Evolutionary conservation across 2,888 invertebrate species (phyloP), one percentile per base, ranked within the genome.

Genomic region (Ptilodon capucinus): DNA sequence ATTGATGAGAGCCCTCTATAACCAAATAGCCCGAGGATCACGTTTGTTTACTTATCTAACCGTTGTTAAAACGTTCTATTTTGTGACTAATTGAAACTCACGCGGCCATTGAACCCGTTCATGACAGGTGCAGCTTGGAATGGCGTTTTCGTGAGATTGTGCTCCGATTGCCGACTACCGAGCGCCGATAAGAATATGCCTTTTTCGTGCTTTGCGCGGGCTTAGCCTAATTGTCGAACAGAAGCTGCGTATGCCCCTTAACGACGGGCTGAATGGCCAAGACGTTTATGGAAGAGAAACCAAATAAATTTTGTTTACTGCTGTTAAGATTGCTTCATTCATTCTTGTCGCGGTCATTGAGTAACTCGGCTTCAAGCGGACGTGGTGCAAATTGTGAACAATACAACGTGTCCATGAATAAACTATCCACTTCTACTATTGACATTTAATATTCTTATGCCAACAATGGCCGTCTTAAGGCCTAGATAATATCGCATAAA

Each of bases 141-240:
- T 90, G 81, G 88, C 70, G 71, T 84, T 86, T 86, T 90, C 90
- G 90, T 91, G 89, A 91, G 90, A 91, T 91, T 81, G 81, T 78
- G 74, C 64, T 42, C 66, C 66, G 90, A 91, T 89, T 79, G 75
- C 69, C 53, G 72, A 84, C 86, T 85, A 83, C 85, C 65, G 84
- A 73, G 70, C 48, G 48, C 60, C 59, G 89, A 88, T 88, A 88
- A 83, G 78, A 72, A 64, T 71, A 60, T 64, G 61, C 68, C 68
- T 71, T 67, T 70, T 65, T 58, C 71, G 69, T 76, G 76, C 65
- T 69, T 60, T 51, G 71, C 68, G 63, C 71, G 60, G 64, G 67
- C 64, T 70, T 69, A 79, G 74, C 78, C 81, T 87, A 87, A 88
- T 89, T 86, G 85, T 81, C 59, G 77, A 84, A 89, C 90, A 85